Percentiles rank a stretch among this genome's conserved stretches.
Conservation (phyloP, 2,888 invertebrate species). For the Orchesella flavescens region DNA sequence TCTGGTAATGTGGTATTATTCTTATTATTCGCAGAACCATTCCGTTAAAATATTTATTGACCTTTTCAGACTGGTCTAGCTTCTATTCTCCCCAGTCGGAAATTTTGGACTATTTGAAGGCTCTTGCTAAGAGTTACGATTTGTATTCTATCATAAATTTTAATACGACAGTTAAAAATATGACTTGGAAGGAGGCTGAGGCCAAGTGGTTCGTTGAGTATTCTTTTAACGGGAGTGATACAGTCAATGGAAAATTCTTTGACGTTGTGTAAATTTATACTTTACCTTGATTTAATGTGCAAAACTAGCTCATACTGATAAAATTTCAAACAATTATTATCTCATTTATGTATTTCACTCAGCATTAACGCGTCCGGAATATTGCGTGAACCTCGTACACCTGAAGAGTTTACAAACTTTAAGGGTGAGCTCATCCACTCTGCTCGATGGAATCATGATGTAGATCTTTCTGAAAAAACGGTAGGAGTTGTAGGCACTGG, state of each 20-base stretch:
- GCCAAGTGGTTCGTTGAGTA: no score
- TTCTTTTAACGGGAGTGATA: slow-evolving; percentile 8
- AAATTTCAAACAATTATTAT: no score
- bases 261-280: no score
- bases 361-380: slow-evolving; percentile 57
- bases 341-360: no score
- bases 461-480: slow-evolving; percentile 46
- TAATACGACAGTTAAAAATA: slow-evolving; percentile 34
- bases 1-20: slow-evolving; percentile 48
- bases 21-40: no score
- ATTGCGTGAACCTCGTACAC: slow-evolving; percentile 56
- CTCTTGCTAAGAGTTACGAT: slow-evolving; percentile 45
- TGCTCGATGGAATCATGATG: slow-evolving; percentile 53
- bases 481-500: slow-evolving; percentile 66
- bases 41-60: background rate
- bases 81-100: slow-evolving; percentile 53
- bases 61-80: slow-evolving; percentile 53
- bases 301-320: no score
- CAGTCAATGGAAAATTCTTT: background rate
- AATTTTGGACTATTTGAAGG: slow-evolving; percentile 56
- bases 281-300: no score
- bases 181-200: slow-evolving; percentile 36
- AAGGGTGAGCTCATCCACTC: slow-evolving; percentile 51
- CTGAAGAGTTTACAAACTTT: slow-evolving; percentile 42
- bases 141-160: slow-evolving; percentile 58